Evolutionary conservation across 2,113 vertebrate genomes (phyloP).

Genomic region (Phyllostomus discolor): DNA sequence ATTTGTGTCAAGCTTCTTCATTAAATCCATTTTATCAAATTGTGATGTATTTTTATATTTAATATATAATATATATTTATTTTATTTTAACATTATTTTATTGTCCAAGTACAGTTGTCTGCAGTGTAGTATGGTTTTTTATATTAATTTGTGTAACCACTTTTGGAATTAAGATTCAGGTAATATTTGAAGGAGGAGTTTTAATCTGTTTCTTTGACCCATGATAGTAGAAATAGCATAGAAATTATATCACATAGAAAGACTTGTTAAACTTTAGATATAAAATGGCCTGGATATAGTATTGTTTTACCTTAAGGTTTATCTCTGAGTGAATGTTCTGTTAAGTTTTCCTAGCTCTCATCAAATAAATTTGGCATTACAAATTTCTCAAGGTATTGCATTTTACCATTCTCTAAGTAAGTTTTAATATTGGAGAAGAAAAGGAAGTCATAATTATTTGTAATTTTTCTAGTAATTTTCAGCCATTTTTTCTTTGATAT

Average conservation of each 20-base stretch:
- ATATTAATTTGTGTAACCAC: neutral
- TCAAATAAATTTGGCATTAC: neutral
- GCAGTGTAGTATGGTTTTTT: neutral
- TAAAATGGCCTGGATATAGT: neutral
- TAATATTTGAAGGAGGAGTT: neutral
- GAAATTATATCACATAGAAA: neutral
- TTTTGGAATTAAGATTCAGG: neutral
- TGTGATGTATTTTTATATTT: neutral
- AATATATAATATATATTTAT: too few relatives aligned
- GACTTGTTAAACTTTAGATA: neutral
- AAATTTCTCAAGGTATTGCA: too few relatives aligned
- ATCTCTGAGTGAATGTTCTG: neutral
- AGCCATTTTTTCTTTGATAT: too few relatives aligned
- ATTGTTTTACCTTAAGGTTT: neutral
- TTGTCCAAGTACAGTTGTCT: too few relatives aligned
- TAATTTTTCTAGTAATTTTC: too few relatives aligned
- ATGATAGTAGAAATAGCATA: neutral
- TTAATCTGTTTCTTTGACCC: neutral
- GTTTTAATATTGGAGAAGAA: too few relatives aligned
- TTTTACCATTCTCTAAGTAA: too few relatives aligned
- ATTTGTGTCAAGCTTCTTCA: neutral
- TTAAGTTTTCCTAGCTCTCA: neutral
- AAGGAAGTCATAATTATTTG: too few relatives aligned
- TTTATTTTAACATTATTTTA: too few relatives aligned
- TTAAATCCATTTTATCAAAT: neutral